Evolutionary conservation across 2,113 vertebrate species (phyloP).

Genomic region (Emberiza fucata): DNA sequence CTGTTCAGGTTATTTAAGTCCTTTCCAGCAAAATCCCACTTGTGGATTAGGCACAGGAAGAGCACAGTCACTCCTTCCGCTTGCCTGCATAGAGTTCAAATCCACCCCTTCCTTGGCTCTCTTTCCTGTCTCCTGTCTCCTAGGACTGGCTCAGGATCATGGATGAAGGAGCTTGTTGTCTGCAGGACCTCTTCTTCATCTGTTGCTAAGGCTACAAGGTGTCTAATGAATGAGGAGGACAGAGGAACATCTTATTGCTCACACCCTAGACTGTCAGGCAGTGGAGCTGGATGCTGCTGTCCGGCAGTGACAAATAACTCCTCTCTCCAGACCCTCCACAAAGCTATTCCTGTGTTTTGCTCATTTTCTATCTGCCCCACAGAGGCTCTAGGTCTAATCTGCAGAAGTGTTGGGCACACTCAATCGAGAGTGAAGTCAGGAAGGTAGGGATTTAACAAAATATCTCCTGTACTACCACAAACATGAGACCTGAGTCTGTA

Average conservation of each 20-base stretch:
- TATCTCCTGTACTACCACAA: not conserved
- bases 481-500: not conserved
- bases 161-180: not conserved
- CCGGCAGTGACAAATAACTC: not conserved
- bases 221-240: not conserved
- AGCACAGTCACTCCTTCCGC: not conserved
- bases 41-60: not conserved
- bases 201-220: not conserved
- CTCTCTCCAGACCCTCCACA: not conserved
- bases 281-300: not conserved
- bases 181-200: not conserved
- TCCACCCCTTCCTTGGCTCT: not conserved
- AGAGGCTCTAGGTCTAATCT: not conserved
- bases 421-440: not conserved
- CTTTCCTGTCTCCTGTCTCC: not conserved
- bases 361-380: not conserved
- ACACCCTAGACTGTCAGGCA: not conserved
- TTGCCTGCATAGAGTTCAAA: not conserved
- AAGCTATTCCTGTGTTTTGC: not conserved
- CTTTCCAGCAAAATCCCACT: not conserved
- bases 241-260: not conserved
- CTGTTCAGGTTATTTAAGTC: not conserved
- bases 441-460: not conserved
- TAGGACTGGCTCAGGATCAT: not conserved
- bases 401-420: accelerated